These are phyloP conservation scores for Hypomecis atomaria DNA, from an alignment of 2,888 invertebrate genomes.

Conservation along the genomic window DNA sequence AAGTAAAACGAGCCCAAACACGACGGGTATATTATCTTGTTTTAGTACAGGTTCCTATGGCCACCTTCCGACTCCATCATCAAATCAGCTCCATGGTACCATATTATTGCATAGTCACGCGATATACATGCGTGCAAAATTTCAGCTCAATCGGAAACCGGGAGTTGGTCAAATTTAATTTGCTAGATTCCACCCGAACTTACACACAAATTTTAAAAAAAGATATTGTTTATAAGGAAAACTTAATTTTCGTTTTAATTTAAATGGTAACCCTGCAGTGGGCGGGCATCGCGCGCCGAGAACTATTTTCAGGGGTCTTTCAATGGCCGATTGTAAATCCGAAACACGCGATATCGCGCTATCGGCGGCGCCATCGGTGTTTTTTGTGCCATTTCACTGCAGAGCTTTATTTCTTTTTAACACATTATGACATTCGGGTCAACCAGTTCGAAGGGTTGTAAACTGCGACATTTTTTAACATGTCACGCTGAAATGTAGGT, in stretches of 20 bases:
- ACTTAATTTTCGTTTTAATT: not conserved
- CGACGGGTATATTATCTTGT: too few species aligned
- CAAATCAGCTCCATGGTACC: too few species aligned
- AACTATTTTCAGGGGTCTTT: constrained; percentile 50
- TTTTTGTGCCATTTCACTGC: constrained; percentile 31
- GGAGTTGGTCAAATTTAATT: too few species aligned
- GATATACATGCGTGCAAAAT: too few species aligned
- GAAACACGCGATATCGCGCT: constrained; percentile 30
- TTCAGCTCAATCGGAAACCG: too few species aligned
- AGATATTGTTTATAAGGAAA: too few species aligned
- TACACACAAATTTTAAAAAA: too few species aligned
- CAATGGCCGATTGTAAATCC: constrained; percentile 52
- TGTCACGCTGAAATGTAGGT: not conserved
- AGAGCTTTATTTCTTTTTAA: constrained; percentile 25
- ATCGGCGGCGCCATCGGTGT: constrained; percentile 32
- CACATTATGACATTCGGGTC: constrained; percentile 28
- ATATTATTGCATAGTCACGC: too few species aligned
- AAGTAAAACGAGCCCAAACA: too few species aligned
- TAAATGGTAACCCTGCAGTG: constrained; percentile 13
- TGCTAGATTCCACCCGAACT: too few species aligned
- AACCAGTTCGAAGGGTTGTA: constrained; percentile 8
- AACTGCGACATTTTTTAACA: not conserved
- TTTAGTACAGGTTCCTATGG: too few species aligned
- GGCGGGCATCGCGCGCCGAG: constrained; percentile 38
- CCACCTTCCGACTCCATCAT: too few species aligned